phyloP scores from a whole-genome alignment of 2,113 vertebrate species.

The Nothocercus nigrocapillus region DNA sequence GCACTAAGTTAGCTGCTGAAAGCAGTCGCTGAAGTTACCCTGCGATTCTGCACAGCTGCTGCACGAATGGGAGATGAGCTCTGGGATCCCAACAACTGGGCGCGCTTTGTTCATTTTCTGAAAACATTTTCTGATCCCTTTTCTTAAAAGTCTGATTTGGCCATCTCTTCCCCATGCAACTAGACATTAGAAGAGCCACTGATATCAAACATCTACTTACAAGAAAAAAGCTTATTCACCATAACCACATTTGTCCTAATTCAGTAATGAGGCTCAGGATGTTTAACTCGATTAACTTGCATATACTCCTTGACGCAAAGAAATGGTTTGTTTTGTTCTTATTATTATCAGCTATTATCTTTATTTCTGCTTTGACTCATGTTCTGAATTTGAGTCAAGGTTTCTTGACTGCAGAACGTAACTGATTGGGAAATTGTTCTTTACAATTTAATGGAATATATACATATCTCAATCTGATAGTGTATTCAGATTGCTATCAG shows the following conservation, averaged over 20 bases:
- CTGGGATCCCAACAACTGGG: neutral
- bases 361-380: constrained; percentile 57
- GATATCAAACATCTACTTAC: constrained; percentile 3
- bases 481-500: neutral
- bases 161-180: neutral
- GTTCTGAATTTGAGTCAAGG: constrained; percentile 33
- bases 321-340: constrained; percentile 25
- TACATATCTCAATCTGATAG: neutral
- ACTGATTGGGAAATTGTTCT: constrained; percentile 21
- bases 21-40: neutral
- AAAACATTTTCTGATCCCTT: neutral
- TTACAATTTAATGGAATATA: neutral
- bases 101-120: neutral
- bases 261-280: neutral
- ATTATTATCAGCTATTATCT: constrained; percentile 29
- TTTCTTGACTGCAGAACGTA: neutral
- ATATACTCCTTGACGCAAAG: neutral
- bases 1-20: neutral
- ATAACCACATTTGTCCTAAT: neutral
- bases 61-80: neutral
- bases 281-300: neutral
- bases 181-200: neutral
- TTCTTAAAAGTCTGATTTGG: neutral
- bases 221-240: constrained; percentile 22
- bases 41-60: neutral